Conservation (phyloP, 2,888 invertebrate species). For the Hypena proboscidalis region DNA sequence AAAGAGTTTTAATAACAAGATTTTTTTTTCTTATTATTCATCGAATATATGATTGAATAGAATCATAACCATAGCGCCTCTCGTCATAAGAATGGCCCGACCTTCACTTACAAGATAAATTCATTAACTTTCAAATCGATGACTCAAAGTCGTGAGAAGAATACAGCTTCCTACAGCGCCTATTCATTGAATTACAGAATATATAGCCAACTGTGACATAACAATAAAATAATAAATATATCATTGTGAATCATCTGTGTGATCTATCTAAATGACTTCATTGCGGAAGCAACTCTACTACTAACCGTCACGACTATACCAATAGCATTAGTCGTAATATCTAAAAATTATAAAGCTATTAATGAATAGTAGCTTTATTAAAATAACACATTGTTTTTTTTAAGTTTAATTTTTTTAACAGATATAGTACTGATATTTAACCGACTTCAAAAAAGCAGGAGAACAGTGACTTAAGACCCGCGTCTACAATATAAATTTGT, state of each 20-base stretch:
- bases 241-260: slow-evolving; percentile 47
- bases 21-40: too few relatives aligned
- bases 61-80: background rate
- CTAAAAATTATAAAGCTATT: too few relatives aligned
- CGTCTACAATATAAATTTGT: too few relatives aligned
- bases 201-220: slow-evolving; percentile 45
- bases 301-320: slow-evolving; percentile 50
- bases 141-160: slow-evolving; percentile 31
- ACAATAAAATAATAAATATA: slow-evolving; percentile 48
- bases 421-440: too few relatives aligned
- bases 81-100: background rate
- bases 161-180: slow-evolving; percentile 7
- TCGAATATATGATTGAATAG: too few relatives aligned
- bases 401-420: too few relatives aligned
- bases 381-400: too few relatives aligned
- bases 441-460: too few relatives aligned
- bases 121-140: slow-evolving; percentile 22
- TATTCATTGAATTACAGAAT: slow-evolving; percentile 32
- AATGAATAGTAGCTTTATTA: too few relatives aligned
- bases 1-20: too few relatives aligned
- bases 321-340: slow-evolving; percentile 30
- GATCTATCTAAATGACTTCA: slow-evolving; percentile 50
- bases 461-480: too few relatives aligned
- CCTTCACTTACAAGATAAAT: slow-evolving; percentile 17
- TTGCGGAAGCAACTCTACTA: slow-evolving; percentile 52